Base-by-base conservation (phyloP, 2,888 invertebrate genomes). In the Mimachlamys varia region DNA sequence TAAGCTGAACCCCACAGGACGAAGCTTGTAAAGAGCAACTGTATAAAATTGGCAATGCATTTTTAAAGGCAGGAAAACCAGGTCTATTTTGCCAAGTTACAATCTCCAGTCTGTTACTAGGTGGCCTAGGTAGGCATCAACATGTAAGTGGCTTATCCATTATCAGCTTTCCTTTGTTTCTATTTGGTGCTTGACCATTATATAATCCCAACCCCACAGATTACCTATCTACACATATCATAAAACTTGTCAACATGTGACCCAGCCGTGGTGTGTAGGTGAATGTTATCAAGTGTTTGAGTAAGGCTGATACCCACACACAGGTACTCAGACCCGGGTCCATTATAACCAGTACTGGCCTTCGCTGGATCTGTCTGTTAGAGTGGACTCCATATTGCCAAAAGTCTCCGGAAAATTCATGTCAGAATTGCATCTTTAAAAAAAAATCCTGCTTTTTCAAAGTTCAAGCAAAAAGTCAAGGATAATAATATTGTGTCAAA, bases 191-290 rank as follows among this genome's bases (percentile, higher is more conserved):
- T 76, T 76, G 76, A 76, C 76, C 76, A 76, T 76, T 76, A 76
- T 76, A 76, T 76, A 76, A 76, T 76, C 76, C 62, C 76, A 76
- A 33, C 27, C 13, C 17, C 22, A 33, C 33, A 76, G 76, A 76
- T 76, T 76, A 33, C 13, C 76, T 76, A 76, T 76, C 76, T 76
- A 76, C 33, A 33, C 76, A 76, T 76, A 76, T 76, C 76, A 76
- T 76, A 76, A 76, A 76, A 76, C 76, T 76, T 76, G 76, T 76
- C 76, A 76, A 76, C 76, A 76, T 76, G 76, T 76, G 76, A 76
- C 76, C 76, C 27, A 76, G 76, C 7, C 76, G 13, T 76, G 33
- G 76, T 76, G 76, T 27, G 13, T 76, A 33, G 76, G 76, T 76
- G 76, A 76, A 76, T 76, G 76, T 76, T 76, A 76, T 76, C 76